Base-by-base conservation (phyloP, 2,113 vertebrate genomes). In the Benitochromis conjunctus region DNA sequence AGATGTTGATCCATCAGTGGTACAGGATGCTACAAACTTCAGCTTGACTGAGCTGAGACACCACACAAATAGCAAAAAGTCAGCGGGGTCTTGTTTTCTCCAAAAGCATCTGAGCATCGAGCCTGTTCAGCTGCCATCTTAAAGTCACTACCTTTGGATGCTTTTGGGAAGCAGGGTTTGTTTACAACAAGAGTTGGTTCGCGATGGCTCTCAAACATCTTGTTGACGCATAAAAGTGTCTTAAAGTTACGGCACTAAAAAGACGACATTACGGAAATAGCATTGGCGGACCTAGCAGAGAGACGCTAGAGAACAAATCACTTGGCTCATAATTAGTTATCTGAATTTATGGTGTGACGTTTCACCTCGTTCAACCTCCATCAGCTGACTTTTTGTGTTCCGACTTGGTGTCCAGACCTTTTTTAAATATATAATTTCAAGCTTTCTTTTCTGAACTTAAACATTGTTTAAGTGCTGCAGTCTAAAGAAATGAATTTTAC, bases 21-120 rank as follows among this genome's bases (percentile, higher is more conserved):
- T 95, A 96, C 95, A 95, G 95, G 95, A 95, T 92, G 95, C 96
- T 96, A 82, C 90, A 84, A 88, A 92, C 66, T 87, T 92, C 82
- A 89, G 91, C 86, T 57, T 78, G 92, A 92, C 93, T 89, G 92
- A 96, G 92, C 79, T 84, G 83, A 88, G 88, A 89, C 92, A 79
- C 86, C 91, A 86, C 58, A 48, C 21, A 7, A 36, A 43, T 48
- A 80, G 58, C 62, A 34, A 88, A 90, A 81, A 95, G 94, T 94
- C 90, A 48, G 69, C 76, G 3, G 24, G 71, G 14, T 58, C 56
- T 29, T 76, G 60, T 77, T 89, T 79, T 76, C 51, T 48, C 12
- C 83, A 51, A 80, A 31, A 89, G 36, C 24, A 38, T 21, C 60
- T 26, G 5, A 26, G 43, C 48, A 34, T 57, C 48, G 34, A 31